phyloP scores from a whole-genome alignment of 2,888 invertebrate genomes.

The Anoplius nigerrimus region DNA sequence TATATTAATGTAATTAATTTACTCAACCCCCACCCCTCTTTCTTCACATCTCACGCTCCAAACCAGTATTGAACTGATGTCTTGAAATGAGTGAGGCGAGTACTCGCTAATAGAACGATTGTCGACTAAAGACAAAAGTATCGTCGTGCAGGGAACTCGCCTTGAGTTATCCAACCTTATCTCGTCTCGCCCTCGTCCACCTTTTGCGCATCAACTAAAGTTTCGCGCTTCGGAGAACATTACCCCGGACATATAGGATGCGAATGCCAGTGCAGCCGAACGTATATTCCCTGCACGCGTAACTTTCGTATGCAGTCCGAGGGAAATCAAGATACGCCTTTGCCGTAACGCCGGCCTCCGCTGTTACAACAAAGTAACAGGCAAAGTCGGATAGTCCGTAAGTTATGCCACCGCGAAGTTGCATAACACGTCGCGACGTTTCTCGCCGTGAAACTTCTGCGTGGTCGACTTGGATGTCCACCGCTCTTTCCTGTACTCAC shows the following conservation, averaged over 20 bases:
- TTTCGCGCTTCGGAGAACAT: background rate
- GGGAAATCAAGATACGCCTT: slow-evolving; percentile 1
- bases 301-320: no score
- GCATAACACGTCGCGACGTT: background rate
- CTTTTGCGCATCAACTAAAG: slow-evolving; percentile 1
- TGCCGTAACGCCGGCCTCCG: background rate
- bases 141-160: no score
- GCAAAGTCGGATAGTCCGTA: background rate
- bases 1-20: no score
- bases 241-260: background rate
- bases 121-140: no score
- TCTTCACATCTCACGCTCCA: no score
- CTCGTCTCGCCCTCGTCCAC: background rate
- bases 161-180: no score
- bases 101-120: no score
- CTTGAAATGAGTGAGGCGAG: no score
- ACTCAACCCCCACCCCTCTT: no score
- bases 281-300: background rate
- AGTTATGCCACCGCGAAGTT: background rate
- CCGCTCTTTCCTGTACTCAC: no score
- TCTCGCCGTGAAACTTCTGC: background rate
- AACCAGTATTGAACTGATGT: no score
- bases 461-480: no score
- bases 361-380: background rate
- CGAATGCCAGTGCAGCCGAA: background rate